phyloP scores from a whole-genome alignment of 2,888 invertebrate genomes.

The Bibio marci region DNA sequence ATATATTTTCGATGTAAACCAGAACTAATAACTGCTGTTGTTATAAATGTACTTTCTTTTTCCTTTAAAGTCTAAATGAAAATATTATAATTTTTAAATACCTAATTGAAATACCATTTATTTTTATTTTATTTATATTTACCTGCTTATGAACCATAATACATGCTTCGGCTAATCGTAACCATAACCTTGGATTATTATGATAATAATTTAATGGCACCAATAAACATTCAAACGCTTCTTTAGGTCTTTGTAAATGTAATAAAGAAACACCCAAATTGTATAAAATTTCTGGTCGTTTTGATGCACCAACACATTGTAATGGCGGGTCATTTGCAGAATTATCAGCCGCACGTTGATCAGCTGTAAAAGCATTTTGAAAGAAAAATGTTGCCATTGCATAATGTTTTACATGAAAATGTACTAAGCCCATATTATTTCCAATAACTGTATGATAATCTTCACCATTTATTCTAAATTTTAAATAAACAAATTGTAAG shows the following conservation, averaged over 20 bases:
- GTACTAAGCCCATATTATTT: slow-evolving; percentile 30
- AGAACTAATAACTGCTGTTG: slow-evolving; percentile 15
- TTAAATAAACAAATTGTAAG: neutral
- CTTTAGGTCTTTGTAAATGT: slow-evolving; percentile 58
- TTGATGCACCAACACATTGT: slow-evolving; percentile 21
- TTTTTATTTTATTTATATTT: slow-evolving; percentile 9
- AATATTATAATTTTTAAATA: neutral
- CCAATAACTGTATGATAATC: slow-evolving; percentile 26
- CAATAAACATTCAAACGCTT: slow-evolving; percentile 82
- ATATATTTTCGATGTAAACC: slow-evolving; percentile 15
- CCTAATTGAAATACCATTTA: too few species aligned
- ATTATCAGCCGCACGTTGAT: slow-evolving; percentile 17
- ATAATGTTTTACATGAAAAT: slow-evolving; percentile 27
- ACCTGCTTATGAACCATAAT: slow-evolving; percentile 43
- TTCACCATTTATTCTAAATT: slow-evolving; percentile 16
- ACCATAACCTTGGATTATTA: slow-evolving; percentile 79
- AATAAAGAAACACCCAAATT: slow-evolving; percentile 49
- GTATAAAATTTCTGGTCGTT: slow-evolving; percentile 27
- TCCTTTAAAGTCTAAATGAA: slow-evolving; percentile 10
- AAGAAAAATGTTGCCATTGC: slow-evolving; percentile 29
- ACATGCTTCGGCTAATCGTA: slow-evolving; percentile 85
- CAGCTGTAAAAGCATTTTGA: slow-evolving; percentile 27
- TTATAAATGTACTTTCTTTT: slow-evolving; percentile 14
- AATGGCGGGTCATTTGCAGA: slow-evolving; percentile 16
- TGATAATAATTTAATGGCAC: slow-evolving; percentile 73